Base-by-base conservation (phyloP, 92 coral and sea anemone genomes). In the Galaxea fascicularis region DNA sequence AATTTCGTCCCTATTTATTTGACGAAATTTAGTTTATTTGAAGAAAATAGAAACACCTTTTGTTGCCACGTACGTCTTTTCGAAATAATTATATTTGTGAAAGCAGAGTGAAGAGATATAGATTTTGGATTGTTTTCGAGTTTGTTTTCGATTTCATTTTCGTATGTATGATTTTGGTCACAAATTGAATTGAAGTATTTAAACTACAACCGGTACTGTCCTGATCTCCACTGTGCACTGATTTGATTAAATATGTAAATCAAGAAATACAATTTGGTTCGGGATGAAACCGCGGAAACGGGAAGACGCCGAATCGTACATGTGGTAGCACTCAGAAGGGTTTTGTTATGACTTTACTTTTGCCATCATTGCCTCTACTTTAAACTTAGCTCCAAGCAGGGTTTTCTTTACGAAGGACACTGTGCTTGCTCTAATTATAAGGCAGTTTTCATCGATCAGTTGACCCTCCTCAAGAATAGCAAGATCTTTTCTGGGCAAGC, bases 211-310 rank as follows among this genome's bases (percentile, higher is more conserved):
- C 65, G 13, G 1, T 46, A 27, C 8, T 56, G 4, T 5, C 25
- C 20, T 44, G 17, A 53, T 49, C 17, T 49, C 8, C 57, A 52
- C 57, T 51, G 16, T 74, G 10, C 26, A 26, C 17, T 35, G 80
- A 56, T 75, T 75, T 75, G 28, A 74, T 53, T 74, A 54, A 74
- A 74, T 28, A 74, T 74, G 78, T 31, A 74, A 73, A 73, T 73
- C 44, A 52, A 53, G 22, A 52, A 47, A 22, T 3, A 13, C 17
- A 53, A 18, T 56, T 56, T 35, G 6, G 22, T 4, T 16, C 3
- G 4, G 18, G 20, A 56, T 18, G 62, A 4, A 1, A 18, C 22
- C 62, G 3, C 18, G 62, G 62, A 8, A 56, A 56, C 62, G n/a
- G n/a, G n/a, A n/a, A n/a, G n/a, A n/a, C n/a, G n/a, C 62, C 4